Conservation (phyloP, 2,113 vertebrate genomes). For the Microtus montanus region DNA sequence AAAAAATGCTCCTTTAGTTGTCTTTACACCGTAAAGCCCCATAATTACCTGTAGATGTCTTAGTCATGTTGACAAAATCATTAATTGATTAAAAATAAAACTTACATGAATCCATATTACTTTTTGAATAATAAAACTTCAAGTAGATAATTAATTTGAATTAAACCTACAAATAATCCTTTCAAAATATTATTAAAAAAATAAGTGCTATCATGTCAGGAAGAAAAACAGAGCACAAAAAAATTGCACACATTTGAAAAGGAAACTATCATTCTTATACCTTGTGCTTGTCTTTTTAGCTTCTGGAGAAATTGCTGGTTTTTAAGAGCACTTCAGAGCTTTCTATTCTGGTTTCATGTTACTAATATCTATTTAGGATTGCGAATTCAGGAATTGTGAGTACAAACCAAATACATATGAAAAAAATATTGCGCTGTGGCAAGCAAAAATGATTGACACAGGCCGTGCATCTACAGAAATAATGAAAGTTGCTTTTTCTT, state of each 20-base stretch:
- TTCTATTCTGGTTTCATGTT: background rate
- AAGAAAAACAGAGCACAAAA: background rate
- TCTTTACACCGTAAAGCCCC: background rate
- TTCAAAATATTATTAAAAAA: background rate
- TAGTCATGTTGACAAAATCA: background rate
- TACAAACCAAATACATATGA: background rate
- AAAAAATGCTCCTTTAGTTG: background rate
- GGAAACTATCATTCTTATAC: background rate
- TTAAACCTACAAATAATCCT: background rate
- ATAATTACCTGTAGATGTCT: background rate
- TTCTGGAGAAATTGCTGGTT: slow-evolving; percentile 1
- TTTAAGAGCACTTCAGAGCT: background rate
- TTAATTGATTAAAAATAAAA: background rate
- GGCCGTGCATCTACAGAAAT: background rate
- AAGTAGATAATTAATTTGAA: background rate
- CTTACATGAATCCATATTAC: background rate
- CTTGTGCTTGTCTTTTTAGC: background rate
- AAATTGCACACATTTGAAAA: background rate
- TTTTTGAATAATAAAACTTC: slow-evolving; percentile 30
- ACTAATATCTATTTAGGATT: background rate
- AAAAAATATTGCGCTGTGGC: background rate
- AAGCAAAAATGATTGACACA: background rate
- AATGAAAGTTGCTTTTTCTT: background rate
- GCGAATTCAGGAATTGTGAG: background rate
- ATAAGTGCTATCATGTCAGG: background rate